phyloP scores from a whole-genome alignment of 1,140 invertebrate species.

The Pinna nobilis region DNA sequence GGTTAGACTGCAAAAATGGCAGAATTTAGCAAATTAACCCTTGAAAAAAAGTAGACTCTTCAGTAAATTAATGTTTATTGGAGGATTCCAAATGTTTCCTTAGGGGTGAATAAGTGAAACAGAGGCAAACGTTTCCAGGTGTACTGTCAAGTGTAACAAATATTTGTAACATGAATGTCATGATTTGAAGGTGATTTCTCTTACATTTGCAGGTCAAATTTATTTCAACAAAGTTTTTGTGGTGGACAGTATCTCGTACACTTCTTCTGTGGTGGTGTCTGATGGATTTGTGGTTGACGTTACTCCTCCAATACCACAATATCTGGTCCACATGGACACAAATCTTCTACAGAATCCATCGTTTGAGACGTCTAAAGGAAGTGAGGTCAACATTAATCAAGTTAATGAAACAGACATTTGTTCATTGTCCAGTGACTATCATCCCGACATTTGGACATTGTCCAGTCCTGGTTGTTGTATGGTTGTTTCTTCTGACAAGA shows the following conservation, averaged over 20 bases:
- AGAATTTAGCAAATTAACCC: too few relatives aligned
- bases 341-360: slow-evolving; percentile 58
- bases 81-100: too few relatives aligned
- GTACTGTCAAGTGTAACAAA: too few relatives aligned
- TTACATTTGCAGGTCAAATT: slow-evolving; percentile 41
- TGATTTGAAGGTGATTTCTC: background rate
- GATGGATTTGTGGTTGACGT: slow-evolving; percentile 57
- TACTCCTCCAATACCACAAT: slow-evolving; percentile 41
- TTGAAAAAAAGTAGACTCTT: too few relatives aligned
- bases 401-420: slow-evolving; percentile 16
- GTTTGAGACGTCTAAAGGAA: slow-evolving; percentile 45
- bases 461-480: slow-evolving; percentile 19
- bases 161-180: too few relatives aligned
- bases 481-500: slow-evolving; percentile 28
- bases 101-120: too few relatives aligned
- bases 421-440: background rate
- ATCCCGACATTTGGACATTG: slow-evolving; percentile 19
- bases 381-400: background rate
- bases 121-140: too few relatives aligned
- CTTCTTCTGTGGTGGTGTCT: slow-evolving; percentile 48
- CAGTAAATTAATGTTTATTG: too few relatives aligned
- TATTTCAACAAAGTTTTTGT: slow-evolving; percentile 55
- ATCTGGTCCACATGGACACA: slow-evolving; percentile 22
- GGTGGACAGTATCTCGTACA: slow-evolving; percentile 51
- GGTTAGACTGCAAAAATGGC: too few relatives aligned